Conservation (phyloP, 2,113 vertebrate genomes). For the Girardinichthys multiradiatus region DNA sequence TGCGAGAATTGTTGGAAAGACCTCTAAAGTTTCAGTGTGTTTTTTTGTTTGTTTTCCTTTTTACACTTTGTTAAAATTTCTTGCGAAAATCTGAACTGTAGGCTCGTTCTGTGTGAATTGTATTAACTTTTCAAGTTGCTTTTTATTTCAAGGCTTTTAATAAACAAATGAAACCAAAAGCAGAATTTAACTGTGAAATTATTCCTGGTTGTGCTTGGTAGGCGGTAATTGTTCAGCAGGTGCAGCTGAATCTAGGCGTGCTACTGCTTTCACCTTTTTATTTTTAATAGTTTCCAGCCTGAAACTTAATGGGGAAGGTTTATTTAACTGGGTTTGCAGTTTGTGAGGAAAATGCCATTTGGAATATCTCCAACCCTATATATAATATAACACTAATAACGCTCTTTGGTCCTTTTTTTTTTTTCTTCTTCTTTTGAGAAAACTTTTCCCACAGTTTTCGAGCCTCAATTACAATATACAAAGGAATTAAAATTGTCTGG, state of each 20-base stretch:
- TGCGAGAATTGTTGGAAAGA: constrained; percentile 58
- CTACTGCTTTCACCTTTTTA: background rate
- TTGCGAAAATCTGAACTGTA: constrained; percentile 54
- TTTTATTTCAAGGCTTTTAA: constrained; percentile 76
- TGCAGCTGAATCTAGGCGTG: background rate
- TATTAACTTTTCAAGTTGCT: constrained; percentile 64
- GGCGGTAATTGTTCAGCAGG: background rate
- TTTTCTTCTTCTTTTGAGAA: no score
- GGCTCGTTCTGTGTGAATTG: constrained; percentile 69
- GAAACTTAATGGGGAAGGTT: background rate
- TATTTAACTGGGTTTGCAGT: background rate
- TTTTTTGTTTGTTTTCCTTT: constrained; percentile 52
- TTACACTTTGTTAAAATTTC: constrained; percentile 59
- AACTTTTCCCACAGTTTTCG: no score
- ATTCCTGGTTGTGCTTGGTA: constrained; percentile 33
- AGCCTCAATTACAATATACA: no score
- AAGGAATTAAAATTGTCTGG: no score
- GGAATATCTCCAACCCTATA: no score
- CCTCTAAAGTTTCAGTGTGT: constrained; percentile 56
- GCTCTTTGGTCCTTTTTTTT: no score
- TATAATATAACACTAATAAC: no score
- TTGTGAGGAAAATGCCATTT: no score
- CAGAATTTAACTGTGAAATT: constrained; percentile 65
- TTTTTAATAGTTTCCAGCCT: background rate
- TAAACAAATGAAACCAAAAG: constrained; percentile 74